Base-by-base conservation (phyloP, 2,797 vertebrate genomes). In the Hippoglossus hippoglossus region DNA sequence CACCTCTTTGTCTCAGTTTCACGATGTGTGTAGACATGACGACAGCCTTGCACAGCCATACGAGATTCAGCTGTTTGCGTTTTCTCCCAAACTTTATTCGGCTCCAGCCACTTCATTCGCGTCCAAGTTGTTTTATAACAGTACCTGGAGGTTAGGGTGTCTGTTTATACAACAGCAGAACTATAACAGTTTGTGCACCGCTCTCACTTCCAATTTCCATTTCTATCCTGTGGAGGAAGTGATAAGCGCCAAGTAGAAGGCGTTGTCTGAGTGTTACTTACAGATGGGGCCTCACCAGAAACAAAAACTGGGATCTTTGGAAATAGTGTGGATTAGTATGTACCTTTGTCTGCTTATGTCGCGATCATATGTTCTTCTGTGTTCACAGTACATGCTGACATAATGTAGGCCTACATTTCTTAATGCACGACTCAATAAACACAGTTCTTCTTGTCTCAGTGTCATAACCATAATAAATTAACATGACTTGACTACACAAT, bases 151-250 rank as follows among this genome's bases (percentile, higher is more conserved):
- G 34, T 59, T 51, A 57, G 1, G 19, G 21, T 31, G 19, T 10
- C 6, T 55, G 5, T 75, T 82, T 69, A 77, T 44, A 31, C 71
- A 83, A 83, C 47, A 73, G 34, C 18, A 28, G 16, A 51, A 59
- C 12, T 75, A 61, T 47, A 21, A n/a, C 66, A 80, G 51, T 47
- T 75, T 78, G 44, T 73, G 31, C 53, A 52, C 22, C 62, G 44
- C 18, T 28, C 58, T 55, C 49, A 25, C 54, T 55, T 50, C 16
- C 46, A 73, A 16, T 64, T 64, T 77, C 15, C 26, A 76, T 77
- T 77, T 71, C 54, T 60, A 51, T 69, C 46, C 22, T 68, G 56
- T 62, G 41, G 70, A 74, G 68, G 63, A 83, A 74, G 56, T 57
- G 61, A 6, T 9, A 49, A 62, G 49, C 19, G 46, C 63, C 46